Evolutionary conservation across 2,797 vertebrate genomes (phyloP).

Genomic region (Pangasius djambal): DNA sequence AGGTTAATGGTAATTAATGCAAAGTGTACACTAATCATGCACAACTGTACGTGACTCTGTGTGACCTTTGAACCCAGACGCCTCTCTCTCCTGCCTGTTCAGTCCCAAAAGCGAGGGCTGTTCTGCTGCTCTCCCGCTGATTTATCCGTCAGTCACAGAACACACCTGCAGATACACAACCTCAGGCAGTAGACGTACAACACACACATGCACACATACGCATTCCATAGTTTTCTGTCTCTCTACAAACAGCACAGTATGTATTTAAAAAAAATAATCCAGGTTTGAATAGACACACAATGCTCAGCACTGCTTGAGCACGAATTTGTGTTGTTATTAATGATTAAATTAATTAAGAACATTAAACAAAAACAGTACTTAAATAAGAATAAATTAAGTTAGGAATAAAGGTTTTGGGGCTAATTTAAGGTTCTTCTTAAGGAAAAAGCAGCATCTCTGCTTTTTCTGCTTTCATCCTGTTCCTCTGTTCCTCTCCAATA

Average conservation of each 20-base stretch:
- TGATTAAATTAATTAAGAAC: neutral
- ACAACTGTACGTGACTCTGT: constrained; percentile 45
- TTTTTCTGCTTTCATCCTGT: neutral
- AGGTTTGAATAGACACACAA: neutral
- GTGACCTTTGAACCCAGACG: constrained; percentile 41
- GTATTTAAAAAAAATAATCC: neutral
- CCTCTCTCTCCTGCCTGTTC: neutral
- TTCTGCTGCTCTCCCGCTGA: neutral
- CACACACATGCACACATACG: neutral
- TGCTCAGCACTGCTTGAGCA: neutral
- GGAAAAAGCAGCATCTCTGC: neutral
- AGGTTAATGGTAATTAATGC: constrained; percentile 58
- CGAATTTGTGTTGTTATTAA: neutral
- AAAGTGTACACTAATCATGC: constrained; percentile 53
- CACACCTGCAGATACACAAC: neutral
- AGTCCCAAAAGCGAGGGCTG: neutral
- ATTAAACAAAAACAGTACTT: neutral
- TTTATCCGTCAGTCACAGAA: neutral
- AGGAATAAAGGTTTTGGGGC: too few relatives aligned
- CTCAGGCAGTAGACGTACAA: constrained; percentile 12
- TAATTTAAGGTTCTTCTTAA: neutral
- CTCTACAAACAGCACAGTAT: neutral
- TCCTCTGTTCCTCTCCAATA: neutral
- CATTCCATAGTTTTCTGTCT: neutral
- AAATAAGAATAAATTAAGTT: too few relatives aligned